A percentile compares a stretch with the other conserved stretches of the same genome.
Evolutionary conservation across 2,113 vertebrate species (phyloP).

Genomic region (Chroicocephalus ridibundus): DNA sequence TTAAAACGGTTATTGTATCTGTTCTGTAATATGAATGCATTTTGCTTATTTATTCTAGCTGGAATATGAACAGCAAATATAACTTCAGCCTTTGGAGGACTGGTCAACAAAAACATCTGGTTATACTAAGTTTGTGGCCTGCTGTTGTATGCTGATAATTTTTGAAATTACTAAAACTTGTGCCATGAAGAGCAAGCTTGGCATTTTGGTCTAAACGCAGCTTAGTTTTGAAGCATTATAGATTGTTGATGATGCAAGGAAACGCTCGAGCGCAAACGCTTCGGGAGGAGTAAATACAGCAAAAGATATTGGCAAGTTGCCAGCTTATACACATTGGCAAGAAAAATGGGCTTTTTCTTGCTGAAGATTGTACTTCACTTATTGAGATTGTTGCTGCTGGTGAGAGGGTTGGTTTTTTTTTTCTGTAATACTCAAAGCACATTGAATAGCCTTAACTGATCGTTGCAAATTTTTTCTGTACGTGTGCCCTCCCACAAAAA

Average conservation of each 20-base stretch:
- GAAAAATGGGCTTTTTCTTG: neutral
- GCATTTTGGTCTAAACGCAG: neutral
- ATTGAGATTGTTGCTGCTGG: neutral
- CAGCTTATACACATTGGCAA: neutral
- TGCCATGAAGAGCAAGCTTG: neutral
- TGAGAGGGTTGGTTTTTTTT: neutral
- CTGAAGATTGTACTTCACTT: neutral
- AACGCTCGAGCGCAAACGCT: neutral
- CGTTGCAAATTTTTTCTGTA: fast-evolving
- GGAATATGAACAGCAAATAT: neutral
- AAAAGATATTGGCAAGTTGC: neutral
- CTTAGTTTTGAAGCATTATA: neutral
- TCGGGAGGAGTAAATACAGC: neutral
- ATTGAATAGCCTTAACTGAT: neutral
- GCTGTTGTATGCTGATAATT: neutral
- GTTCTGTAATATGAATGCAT: neutral
- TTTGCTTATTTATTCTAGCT: neutral
- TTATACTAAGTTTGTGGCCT: neutral
- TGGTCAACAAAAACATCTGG: neutral
- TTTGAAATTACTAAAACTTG: neutral
- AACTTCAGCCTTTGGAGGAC: neutral
- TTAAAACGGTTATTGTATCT: neutral
- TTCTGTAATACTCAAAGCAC: neutral
- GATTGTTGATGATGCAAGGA: neutral
- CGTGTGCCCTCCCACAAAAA: neutral